Conservation (phyloP, 2,888 invertebrate genomes). For the Bembecia ichneumoniformis region DNA sequence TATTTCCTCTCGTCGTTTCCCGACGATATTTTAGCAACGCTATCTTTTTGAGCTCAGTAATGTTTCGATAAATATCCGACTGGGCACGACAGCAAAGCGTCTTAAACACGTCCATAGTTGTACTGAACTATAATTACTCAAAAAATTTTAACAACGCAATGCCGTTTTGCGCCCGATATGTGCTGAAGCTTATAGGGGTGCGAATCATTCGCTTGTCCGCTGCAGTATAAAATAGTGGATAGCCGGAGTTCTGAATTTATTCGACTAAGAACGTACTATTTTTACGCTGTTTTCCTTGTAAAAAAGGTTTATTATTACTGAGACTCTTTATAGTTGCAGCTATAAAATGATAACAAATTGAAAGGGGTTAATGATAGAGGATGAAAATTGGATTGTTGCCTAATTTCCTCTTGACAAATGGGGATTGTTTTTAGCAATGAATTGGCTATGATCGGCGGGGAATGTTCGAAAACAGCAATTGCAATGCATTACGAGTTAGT, state of each 20-base stretch:
- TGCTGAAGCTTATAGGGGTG: slow-evolving; percentile 6
- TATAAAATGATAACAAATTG: slow-evolving; percentile 22
- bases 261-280: slow-evolving; percentile 21
- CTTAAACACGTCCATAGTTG: too few species aligned
- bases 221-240: slow-evolving; percentile 27
- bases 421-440: not conserved
- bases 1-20: slow-evolving; percentile 21
- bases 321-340: slow-evolving; percentile 12
- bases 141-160: too few species aligned
- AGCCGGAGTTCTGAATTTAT: slow-evolving; percentile 18
- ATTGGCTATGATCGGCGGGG: not conserved
- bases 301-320: slow-evolving; percentile 41
- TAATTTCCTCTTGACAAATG: slow-evolving; percentile 27
- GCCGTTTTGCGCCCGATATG: too few species aligned
- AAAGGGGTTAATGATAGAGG: slow-evolving; percentile 39
- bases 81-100: too few species aligned
- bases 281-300: slow-evolving; percentile 17
- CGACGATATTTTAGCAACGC: slow-evolving; percentile 29
- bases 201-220: slow-evolving; percentile 22
- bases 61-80: not conserved
- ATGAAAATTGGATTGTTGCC: slow-evolving; percentile 41
- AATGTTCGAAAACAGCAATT: not conserved
- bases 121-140: too few species aligned
- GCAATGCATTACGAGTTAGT: not conserved
- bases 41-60: slow-evolving; percentile 19